Conservation (phyloP, 92 coral and sea anemone species). For the Pocillopora meandrina region DNA sequence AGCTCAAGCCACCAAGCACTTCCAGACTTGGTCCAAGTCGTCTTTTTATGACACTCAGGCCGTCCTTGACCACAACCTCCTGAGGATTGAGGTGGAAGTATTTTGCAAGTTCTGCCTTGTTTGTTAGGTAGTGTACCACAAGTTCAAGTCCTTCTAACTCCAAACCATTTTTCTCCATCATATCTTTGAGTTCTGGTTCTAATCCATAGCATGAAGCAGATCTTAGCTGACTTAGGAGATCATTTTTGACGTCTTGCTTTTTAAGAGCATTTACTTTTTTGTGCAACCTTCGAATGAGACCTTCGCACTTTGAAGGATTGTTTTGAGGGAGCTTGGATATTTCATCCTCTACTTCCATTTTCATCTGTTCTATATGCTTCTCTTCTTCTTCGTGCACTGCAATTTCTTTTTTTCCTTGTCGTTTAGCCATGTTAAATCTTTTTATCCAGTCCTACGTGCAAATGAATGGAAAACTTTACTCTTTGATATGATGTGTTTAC, state of each 20-base stretch:
- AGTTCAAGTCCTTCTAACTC: conserved; percentile 48
- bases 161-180: conserved; percentile 45
- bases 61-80: conserved; percentile 18
- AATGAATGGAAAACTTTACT: no score
- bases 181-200: conserved; percentile 11
- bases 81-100: conserved; percentile 16
- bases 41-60: conserved; percentile 24
- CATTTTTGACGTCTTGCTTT: conserved; percentile 6
- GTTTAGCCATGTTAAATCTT: not conserved
- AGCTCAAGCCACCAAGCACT: conserved; percentile 55
- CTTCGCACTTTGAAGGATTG: conserved; percentile 47
- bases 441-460: no score
- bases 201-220: conserved; percentile 35
- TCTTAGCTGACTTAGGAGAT: conserved; percentile 32
- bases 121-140: conserved; percentile 48
- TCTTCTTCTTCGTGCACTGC: conserved; percentile 2
- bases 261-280: conserved; percentile 16
- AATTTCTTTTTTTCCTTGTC: not conserved
- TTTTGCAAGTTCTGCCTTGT: conserved; percentile 38
- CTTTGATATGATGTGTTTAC: no score
- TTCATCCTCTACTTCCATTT: not conserved
- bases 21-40: conserved; percentile 56
- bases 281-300: conserved; percentile 47
- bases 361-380: not conserved
- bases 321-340: conserved; percentile 15